These are phyloP conservation scores for Balaeniceps rex DNA, from an alignment of 2,113 vertebrate genomes.

Conservation along the genomic window DNA sequence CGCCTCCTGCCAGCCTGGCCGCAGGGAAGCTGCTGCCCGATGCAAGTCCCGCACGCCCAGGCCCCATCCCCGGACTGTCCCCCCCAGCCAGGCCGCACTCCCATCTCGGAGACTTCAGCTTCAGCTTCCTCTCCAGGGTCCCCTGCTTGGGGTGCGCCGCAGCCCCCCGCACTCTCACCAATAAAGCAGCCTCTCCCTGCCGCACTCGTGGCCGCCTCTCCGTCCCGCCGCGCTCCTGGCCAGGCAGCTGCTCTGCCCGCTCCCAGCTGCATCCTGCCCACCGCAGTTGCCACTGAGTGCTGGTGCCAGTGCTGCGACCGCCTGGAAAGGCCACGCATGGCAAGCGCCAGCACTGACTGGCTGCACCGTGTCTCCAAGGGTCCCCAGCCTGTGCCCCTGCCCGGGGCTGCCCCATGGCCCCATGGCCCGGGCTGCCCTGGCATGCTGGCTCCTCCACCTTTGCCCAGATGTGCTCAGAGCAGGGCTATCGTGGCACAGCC, in stretches of 20 bases:
- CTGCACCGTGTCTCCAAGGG: not conserved
- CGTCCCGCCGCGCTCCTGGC: accelerated
- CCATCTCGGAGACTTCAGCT: not conserved
- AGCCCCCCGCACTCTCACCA: not conserved
- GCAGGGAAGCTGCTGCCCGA: not conserved
- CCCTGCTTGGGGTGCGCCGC: not conserved
- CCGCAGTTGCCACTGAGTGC: not conserved
- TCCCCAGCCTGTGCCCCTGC: not conserved
- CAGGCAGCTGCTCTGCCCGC: accelerated
- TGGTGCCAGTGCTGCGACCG: accelerated
- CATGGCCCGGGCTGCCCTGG: not conserved
- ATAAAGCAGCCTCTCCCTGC: slow-evolving; percentile 52
- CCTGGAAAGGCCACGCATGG: not conserved
- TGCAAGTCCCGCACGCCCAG: not conserved
- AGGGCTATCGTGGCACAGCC: accelerated
- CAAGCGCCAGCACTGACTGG: accelerated
- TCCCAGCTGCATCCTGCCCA: not conserved
- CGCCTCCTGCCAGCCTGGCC: not conserved
- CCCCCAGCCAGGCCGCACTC: accelerated
- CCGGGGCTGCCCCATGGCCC: not conserved
- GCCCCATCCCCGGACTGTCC: not conserved
- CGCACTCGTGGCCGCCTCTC: accelerated
- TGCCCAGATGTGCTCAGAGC: not conserved
- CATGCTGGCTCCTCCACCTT: not conserved
- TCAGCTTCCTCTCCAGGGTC: not conserved